phyloP scores from a whole-genome alignment of 2,797 vertebrate genomes.

The Danio tinwini region DNA sequence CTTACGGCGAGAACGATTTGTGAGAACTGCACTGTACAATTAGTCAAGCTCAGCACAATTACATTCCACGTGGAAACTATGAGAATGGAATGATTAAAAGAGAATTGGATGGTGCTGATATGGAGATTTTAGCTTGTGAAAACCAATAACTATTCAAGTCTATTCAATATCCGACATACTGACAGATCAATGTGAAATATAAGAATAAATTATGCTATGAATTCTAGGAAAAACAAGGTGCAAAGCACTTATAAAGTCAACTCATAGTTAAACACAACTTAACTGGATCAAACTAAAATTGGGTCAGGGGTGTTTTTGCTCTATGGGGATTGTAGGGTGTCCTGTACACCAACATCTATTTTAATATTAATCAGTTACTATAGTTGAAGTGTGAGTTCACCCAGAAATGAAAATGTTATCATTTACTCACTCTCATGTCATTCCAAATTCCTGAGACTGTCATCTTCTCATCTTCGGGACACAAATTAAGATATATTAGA shows the following conservation, averaged over 20 bases:
- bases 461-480: no score
- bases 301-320: background rate
- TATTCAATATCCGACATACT: no score
- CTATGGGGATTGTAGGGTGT: background rate
- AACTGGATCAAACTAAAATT: background rate
- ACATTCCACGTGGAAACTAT: slow-evolving; percentile 1
- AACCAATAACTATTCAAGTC: no score
- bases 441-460: no score
- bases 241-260: background rate
- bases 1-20: background rate
- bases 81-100: background rate
- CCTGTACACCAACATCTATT: background rate
- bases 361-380: background rate
- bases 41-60: background rate
- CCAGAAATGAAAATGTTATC: no score
- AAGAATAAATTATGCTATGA: no score
- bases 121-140: no score
- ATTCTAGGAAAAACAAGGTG: no score
- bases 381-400: background rate
- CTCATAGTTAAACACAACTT: background rate
- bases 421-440: no score
- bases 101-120: no score
- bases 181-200: no score
- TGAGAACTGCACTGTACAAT: slow-evolving; percentile 1
- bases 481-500: no score